Percentiles rank a stretch among this genome's conserved stretches.
These are phyloP conservation scores for Melanotaenia duboulayi DNA, from an alignment of 2,113 vertebrate genomes.

Conservation along the genomic window DNA sequence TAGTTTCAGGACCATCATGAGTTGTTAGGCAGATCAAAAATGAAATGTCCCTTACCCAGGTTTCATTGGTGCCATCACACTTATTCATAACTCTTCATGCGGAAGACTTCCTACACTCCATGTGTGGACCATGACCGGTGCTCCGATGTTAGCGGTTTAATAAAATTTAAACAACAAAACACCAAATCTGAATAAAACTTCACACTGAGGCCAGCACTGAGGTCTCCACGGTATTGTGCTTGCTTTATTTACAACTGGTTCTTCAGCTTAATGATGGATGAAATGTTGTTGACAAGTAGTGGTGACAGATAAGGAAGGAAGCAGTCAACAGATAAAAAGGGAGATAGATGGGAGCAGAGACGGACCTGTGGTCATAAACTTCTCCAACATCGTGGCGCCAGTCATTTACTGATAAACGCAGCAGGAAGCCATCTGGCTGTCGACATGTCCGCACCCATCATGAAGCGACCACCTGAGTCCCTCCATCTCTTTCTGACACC, in stretches of 20 bases:
- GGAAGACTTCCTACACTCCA: no score
- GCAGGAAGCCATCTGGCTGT: slow-evolving; percentile 1
- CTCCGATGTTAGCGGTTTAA: no score
- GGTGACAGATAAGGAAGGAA: background rate
- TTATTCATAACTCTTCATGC: background rate
- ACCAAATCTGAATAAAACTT: no score
- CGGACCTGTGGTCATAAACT: background rate
- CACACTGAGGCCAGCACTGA: no score
- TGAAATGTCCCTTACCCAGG: background rate
- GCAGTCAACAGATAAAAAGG: slow-evolving; percentile 7
- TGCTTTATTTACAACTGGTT: no score
- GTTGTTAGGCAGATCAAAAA: no score
- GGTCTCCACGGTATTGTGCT: no score
- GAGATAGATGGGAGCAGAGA: background rate
- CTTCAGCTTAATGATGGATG: background rate
- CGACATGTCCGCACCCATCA: background rate
- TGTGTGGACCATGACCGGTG: no score
- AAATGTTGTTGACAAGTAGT: background rate
- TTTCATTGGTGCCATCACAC: background rate
- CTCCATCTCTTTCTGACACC: no score
- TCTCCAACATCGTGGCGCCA: slow-evolving; percentile 6
- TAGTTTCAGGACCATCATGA: background rate
- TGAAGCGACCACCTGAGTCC: background rate
- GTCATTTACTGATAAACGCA: slow-evolving; percentile 2
- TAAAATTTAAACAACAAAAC: no score